A percentile compares a stretch with the other conserved stretches of the same genome.
phyloP scores from a whole-genome alignment of 2,888 invertebrate genomes.

The Craniophora ligustri region DNA sequence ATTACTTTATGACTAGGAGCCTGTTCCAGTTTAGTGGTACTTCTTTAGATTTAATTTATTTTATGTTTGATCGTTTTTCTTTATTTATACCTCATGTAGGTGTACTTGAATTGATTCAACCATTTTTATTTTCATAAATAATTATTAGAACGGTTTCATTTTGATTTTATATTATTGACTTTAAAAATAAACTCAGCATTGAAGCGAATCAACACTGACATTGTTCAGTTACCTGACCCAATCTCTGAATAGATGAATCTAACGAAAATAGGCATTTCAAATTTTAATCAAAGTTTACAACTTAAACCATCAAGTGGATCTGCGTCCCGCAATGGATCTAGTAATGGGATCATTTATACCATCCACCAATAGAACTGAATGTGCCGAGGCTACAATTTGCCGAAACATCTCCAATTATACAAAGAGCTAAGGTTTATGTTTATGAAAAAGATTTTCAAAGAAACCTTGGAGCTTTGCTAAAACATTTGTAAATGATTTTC shows the following conservation, averaged over 20 bases:
- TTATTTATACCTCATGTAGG: too few species aligned
- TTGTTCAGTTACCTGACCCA: neutral
- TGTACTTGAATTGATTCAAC: too few species aligned
- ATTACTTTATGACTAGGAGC: constrained; percentile 6
- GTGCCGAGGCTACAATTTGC: constrained; percentile 63
- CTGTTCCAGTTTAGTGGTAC: constrained; percentile 9
- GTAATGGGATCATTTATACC: constrained; percentile 74
- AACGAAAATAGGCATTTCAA: constrained; percentile 20
- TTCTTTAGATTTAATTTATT: neutral
- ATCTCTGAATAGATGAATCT: neutral
- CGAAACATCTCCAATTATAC: constrained; percentile 63
- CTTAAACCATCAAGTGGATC: constrained; percentile 58
- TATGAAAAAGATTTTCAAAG: constrained; percentile 52
- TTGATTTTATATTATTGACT: too few species aligned
- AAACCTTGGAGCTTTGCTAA: constrained; percentile 29
- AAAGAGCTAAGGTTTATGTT: constrained; percentile 54
- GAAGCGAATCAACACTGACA: neutral
- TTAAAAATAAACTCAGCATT: too few species aligned
- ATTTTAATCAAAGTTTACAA: constrained; percentile 48
- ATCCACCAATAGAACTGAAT: constrained; percentile 66
- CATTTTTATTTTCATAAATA: too few species aligned
- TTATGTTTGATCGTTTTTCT: too few species aligned
- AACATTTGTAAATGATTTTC: constrained; percentile 16
- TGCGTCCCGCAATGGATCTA: constrained; percentile 67
- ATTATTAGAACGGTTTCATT: too few species aligned